A percentile compares a stretch with the other conserved stretches of the same genome.
phyloP scores from a whole-genome alignment of 1,140 invertebrate species.

The Trichonephila clavata region DNA sequence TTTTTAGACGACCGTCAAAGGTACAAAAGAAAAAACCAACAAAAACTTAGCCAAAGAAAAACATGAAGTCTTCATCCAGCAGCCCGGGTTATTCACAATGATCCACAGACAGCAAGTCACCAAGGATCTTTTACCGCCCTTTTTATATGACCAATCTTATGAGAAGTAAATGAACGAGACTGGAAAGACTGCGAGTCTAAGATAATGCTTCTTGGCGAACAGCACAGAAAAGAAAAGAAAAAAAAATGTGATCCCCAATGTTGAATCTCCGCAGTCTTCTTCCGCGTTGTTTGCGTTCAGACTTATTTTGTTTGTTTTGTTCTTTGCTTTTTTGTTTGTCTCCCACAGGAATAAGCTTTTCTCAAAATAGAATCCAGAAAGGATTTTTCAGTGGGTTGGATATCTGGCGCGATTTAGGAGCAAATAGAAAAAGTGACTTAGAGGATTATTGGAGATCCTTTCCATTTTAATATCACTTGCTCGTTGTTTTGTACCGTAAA shows the following conservation, averaged over 20 bases:
- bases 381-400: constrained; percentile 5
- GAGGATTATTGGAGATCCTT: background rate
- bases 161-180: constrained; percentile 32
- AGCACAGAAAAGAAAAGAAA: background rate
- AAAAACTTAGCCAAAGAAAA: background rate
- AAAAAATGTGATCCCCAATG: background rate
- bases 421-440: background rate
- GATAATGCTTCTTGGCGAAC: constrained; percentile 21
- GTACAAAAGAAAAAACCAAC: no score
- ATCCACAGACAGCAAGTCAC: constrained; percentile 29
- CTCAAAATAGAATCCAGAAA: constrained; percentile 21
- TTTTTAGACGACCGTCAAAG: background rate
- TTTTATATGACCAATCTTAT: constrained; percentile 29
- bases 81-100: background rate
- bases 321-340: background rate
- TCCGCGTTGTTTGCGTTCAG: constrained; percentile 39
- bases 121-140: constrained; percentile 23
- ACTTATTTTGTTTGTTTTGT: constrained; percentile 5
- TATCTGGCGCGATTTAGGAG: background rate
- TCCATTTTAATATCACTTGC: background rate
- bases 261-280: constrained; percentile 32
- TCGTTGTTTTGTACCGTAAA: background rate
- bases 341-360: background rate
- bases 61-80: background rate
- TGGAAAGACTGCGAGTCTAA: background rate